These are phyloP conservation scores for Orchestia grillus DNA, from an alignment of 1,140 invertebrate species.

Conservation along the genomic window DNA sequence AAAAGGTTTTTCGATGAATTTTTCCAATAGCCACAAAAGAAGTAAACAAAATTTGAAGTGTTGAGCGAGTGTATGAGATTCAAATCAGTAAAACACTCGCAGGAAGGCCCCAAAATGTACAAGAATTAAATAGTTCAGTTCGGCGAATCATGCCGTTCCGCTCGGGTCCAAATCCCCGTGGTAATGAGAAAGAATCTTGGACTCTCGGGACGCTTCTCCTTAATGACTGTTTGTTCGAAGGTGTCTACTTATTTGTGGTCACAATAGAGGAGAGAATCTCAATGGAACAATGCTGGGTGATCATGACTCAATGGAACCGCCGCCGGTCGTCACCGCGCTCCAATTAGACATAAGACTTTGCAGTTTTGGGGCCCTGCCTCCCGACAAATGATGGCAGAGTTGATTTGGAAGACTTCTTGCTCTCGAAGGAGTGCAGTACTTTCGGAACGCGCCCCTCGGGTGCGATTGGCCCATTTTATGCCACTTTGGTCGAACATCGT, in stretches of 20 bases:
- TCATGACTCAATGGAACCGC: conserved; percentile 54
- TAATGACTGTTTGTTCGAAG: conserved; percentile 55
- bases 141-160: conserved; percentile 16
- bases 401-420: not conserved
- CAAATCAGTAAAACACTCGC: not conserved
- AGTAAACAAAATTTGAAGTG: not conserved
- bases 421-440: not conserved
- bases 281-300: conserved; percentile 55
- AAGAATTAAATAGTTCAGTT: not conserved
- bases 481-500: not conserved
- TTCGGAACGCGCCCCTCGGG: not conserved
- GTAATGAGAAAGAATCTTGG: conserved; percentile 53
- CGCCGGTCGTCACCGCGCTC: conserved; percentile 36
- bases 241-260: conserved; percentile 52
- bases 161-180: not conserved
- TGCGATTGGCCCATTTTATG: no score
- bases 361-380: not conserved
- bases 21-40: not conserved
- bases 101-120: not conserved
- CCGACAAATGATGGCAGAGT: not conserved
- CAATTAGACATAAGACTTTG: conserved; percentile 46
- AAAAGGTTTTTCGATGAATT: no score
- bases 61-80: not conserved
- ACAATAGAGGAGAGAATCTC: conserved; percentile 52
- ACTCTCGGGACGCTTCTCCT: not conserved